Conservation (phyloP, 2,888 invertebrate genomes). For the Idaea dimidiata region DNA sequence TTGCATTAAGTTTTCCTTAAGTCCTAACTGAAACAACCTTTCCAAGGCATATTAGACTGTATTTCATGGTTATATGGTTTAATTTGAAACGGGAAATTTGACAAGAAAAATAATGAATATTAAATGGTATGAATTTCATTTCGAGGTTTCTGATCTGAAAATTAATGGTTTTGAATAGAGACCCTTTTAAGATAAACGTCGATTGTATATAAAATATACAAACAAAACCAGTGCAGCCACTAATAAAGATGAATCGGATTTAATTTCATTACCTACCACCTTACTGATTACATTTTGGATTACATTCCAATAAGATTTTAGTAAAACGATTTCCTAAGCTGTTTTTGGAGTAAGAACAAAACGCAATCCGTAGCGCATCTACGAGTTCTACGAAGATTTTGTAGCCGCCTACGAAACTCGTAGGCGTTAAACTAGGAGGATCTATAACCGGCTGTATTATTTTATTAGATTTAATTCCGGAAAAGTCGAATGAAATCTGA, state of each 20-base stretch:
- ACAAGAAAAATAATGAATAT: neutral
- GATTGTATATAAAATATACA: slow-evolving; percentile 5
- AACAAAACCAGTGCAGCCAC: no score
- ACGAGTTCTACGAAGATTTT: neutral
- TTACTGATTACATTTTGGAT: no score
- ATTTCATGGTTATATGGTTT: neutral
- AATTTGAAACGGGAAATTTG: neutral
- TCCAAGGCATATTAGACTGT: neutral
- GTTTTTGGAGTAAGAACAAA: neutral
- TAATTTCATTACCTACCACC: no score
- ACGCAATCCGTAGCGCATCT: neutral
- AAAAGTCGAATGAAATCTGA: no score
- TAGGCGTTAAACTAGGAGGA: no score
- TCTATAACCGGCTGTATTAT: no score
- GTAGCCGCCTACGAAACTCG: neutral
- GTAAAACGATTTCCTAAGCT: neutral
- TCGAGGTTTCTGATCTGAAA: slow-evolving; percentile 40
- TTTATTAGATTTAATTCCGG: no score
- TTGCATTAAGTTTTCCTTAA: neutral
- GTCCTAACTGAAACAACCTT: neutral
- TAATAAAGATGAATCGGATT: no score
- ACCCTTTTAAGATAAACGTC: neutral
- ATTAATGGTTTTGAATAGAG: slow-evolving; percentile 31
- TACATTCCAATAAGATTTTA: neutral
- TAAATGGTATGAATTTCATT: slow-evolving; percentile 47